These are phyloP conservation scores for Mesoligia furuncula DNA, from an alignment of 2,888 invertebrate species.

Conservation along the genomic window DNA sequence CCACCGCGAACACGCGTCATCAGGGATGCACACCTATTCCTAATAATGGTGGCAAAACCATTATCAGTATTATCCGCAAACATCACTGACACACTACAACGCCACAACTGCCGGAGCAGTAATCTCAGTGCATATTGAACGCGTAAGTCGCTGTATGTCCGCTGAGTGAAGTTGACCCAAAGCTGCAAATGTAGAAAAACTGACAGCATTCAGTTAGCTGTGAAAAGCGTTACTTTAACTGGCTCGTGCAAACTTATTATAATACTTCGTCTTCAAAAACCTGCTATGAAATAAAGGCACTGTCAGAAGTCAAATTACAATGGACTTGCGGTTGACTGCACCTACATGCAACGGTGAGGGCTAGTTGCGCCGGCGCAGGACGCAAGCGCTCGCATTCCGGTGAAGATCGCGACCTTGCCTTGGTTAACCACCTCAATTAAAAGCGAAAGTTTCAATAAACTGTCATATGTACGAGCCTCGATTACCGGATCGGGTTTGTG, in stretches of 20 bases:
- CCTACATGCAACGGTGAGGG: conserved; percentile 1
- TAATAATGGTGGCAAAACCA: too few relatives aligned
- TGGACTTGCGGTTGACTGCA: conserved; percentile 1
- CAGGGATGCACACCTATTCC: too few relatives aligned
- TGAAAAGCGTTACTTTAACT: too few relatives aligned
- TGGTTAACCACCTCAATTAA: conserved; percentile 77
- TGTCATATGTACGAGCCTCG: conserved; percentile 74
- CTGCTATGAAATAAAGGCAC: conserved; percentile 9
- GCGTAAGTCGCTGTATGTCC: too few relatives aligned
- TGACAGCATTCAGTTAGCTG: too few relatives aligned
- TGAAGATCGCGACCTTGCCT: conserved; percentile 81
- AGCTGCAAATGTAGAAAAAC: too few relatives aligned
- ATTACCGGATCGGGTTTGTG: conserved; percentile 74
- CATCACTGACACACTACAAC: too few relatives aligned
- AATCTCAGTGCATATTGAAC: too few relatives aligned
- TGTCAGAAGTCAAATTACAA: not conserved
- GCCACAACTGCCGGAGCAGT: too few relatives aligned
- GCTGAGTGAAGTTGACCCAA: too few relatives aligned
- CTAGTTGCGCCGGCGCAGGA: conserved; percentile 25
- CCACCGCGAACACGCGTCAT: too few relatives aligned
- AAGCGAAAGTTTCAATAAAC: conserved; percentile 84
- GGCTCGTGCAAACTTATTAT: not conserved
- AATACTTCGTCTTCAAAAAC: not conserved
- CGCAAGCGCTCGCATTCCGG: conserved; percentile 67
- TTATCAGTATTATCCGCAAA: too few relatives aligned